Conservation (phyloP, 2,888 invertebrate species). For the Corythucha ciliata region DNA sequence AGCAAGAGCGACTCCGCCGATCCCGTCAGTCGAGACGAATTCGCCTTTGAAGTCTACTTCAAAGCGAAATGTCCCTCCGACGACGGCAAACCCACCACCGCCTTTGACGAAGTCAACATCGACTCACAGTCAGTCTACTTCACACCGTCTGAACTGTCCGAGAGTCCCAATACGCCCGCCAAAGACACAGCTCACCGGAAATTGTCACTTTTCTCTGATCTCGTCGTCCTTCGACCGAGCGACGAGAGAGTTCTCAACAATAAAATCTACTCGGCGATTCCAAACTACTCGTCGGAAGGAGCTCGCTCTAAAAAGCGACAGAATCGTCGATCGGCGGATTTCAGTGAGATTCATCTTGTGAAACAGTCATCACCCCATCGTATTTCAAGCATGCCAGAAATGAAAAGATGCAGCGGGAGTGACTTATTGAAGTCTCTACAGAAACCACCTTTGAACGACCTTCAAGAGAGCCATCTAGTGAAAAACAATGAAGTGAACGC, state of each 20-base stretch:
- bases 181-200: slow-evolving; percentile 1
- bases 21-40: slow-evolving; percentile 44
- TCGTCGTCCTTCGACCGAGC: background rate
- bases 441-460: no score
- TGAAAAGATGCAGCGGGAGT: no score
- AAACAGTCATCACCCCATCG: slow-evolving; percentile 12
- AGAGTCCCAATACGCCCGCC: slow-evolving; percentile 37
- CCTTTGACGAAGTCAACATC: slow-evolving; percentile 40
- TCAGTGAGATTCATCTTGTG: slow-evolving; percentile 1
- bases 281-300: slow-evolving; percentile 7
- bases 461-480: no score
- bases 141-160: slow-evolving; percentile 65
- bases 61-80: slow-evolving; percentile 46
- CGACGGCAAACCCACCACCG: slow-evolving; percentile 26
- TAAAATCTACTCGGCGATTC: slow-evolving; percentile 19
- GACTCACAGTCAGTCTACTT: slow-evolving; percentile 69
- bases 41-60: slow-evolving; percentile 51
- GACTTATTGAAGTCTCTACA: no score
- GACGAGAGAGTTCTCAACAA: slow-evolving; percentile 13
- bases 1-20: slow-evolving; percentile 66
- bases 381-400: slow-evolving; percentile 28
- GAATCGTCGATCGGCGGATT: slow-evolving; percentile 16
- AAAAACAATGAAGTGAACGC: no score
- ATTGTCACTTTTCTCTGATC: slow-evolving; percentile 14
- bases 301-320: background rate